Evolutionary conservation across 2,113 vertebrate species (phyloP).

Genomic region (Phaethon lepturus): DNA sequence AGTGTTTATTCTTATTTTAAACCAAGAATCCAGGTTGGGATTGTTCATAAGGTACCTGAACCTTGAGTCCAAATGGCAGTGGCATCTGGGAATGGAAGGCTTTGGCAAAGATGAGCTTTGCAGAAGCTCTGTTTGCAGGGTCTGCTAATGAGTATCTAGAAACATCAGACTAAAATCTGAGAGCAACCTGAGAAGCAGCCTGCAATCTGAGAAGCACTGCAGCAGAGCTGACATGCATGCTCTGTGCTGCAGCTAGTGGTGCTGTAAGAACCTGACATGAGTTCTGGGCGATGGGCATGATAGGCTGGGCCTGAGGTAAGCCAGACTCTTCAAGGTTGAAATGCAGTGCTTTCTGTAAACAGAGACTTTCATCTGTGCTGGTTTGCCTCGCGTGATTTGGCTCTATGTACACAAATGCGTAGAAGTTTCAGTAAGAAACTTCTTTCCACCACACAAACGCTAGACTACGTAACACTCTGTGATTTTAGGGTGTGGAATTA

Average conservation of each 20-base stretch:
- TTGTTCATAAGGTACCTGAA: not conserved
- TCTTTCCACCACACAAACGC: rapidly evolving
- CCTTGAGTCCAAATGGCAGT: not conserved
- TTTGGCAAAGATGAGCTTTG: not conserved
- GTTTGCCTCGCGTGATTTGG: rapidly evolving
- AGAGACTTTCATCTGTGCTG: not conserved
- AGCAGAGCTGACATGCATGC: not conserved
- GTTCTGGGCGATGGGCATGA: rapidly evolving
- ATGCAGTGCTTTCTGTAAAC: not conserved
- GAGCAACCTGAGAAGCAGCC: not conserved
- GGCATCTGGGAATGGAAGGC: not conserved
- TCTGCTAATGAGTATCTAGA: not conserved
- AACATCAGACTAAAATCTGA: not conserved
- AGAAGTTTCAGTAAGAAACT: not conserved
- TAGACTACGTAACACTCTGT: not conserved
- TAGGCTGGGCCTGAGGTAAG: not conserved
- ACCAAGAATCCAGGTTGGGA: not conserved
- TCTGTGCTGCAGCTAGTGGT: not conserved
- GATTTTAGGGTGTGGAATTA: not conserved
- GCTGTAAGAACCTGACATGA: not conserved
- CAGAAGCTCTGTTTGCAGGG: not conserved
- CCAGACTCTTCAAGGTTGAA: not conserved
- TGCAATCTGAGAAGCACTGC: not conserved
- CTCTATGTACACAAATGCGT: rapidly evolving
- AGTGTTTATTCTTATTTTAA: not conserved